A percentile compares a stretch with the other conserved stretches of the same genome.
Evolutionary conservation across 2,113 vertebrate species (phyloP).

Genomic region (Hemibagrus wyckioides): DNA sequence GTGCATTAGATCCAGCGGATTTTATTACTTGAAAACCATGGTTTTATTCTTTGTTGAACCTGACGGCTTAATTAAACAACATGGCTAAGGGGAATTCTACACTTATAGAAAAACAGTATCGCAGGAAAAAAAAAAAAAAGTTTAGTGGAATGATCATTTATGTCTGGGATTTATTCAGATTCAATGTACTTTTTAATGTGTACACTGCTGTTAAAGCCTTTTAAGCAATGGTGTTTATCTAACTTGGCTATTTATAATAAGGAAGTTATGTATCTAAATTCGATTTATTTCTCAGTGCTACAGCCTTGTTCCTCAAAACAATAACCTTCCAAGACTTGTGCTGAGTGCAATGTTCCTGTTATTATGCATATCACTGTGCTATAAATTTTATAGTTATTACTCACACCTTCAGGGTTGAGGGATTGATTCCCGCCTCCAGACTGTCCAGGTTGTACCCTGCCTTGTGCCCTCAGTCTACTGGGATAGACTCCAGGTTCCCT

Average conservation of each 20-base stretch:
- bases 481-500: no score
- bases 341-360: neutral
- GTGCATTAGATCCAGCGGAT: slow-evolving; percentile 8
- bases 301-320: neutral
- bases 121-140: neutral
- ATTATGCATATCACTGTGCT: neutral
- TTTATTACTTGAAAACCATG: neutral
- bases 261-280: neutral
- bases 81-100: neutral
- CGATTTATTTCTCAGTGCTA: neutral
- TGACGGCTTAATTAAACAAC: slow-evolving; percentile 42
- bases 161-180: neutral
- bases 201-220: no score
- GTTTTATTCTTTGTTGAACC: slow-evolving; percentile 1
- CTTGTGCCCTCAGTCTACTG: no score
- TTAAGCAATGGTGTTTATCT: neutral
- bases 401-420: no score
- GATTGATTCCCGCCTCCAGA: no score
- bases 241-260: neutral
- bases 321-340: neutral
- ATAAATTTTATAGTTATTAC: neutral
- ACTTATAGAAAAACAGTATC: neutral
- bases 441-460: no score
- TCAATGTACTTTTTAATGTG: neutral
- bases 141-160: neutral